phyloP scores from a whole-genome alignment of 2,888 invertebrate genomes.

The Chrysodeixis includens region DNA sequence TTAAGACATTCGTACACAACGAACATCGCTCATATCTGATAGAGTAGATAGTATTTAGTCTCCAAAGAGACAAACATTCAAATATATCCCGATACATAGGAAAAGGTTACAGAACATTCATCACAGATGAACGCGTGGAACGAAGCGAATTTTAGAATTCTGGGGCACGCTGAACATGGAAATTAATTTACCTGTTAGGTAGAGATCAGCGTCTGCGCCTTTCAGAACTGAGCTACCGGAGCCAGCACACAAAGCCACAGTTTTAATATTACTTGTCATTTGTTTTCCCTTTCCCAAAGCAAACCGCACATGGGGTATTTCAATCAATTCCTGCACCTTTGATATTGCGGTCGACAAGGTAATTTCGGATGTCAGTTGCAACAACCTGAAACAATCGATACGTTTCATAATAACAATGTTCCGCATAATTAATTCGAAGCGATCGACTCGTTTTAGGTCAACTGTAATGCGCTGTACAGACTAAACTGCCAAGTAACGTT shows the following conservation, averaged over 20 bases:
- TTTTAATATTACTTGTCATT: constrained; percentile 85
- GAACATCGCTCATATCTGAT: too few relatives aligned
- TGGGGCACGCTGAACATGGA: too few relatives aligned
- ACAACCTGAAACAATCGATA: constrained; percentile 67
- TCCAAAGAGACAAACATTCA: too few relatives aligned
- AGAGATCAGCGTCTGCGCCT: constrained; percentile 93
- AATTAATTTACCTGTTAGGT: constrained; percentile 94
- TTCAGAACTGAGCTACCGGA: constrained; percentile 95
- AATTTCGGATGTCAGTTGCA: constrained; percentile 67
- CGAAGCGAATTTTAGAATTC: too few relatives aligned
- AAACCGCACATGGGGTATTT: constrained; percentile 92
- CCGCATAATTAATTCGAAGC: constrained; percentile 23
- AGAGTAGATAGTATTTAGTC: too few relatives aligned
- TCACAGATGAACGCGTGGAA: too few relatives aligned
- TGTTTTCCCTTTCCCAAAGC: constrained; percentile 89
- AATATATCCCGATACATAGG: too few relatives aligned
- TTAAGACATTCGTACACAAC: too few relatives aligned
- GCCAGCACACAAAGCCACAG: constrained; percentile 96
- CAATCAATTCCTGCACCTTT: constrained; percentile 92
- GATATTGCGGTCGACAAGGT: constrained; percentile 90
- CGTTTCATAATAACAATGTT: constrained; percentile 13
- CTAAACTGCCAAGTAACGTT: too few relatives aligned
- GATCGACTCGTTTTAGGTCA: constrained; percentile 8
- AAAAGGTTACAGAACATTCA: too few relatives aligned
- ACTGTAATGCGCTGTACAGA: background rate